phyloP scores from a whole-genome alignment of 1,140 invertebrate genomes.

The Palaemon carinicauda region DNA sequence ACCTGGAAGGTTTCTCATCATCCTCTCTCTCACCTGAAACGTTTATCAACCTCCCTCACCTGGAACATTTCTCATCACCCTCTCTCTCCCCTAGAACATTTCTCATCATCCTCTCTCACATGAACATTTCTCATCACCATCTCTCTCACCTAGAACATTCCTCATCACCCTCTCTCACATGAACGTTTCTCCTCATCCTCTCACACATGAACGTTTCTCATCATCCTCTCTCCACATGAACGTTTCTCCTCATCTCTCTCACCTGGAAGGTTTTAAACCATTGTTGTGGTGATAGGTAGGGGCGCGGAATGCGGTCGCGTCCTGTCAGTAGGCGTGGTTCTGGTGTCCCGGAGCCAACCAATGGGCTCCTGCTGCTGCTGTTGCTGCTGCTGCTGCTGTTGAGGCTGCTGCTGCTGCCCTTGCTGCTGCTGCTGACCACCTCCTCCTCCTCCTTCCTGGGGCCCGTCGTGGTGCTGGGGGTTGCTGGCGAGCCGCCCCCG shows the following conservation, averaged over 20 bases:
- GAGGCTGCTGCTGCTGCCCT: conserved; percentile 30
- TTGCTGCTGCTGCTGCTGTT: conserved; percentile 41
- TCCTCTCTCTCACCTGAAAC: too few species aligned
- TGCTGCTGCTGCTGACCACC: conserved; percentile 32
- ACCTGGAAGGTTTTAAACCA: conserved; percentile 60
- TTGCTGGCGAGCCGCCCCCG: conserved; percentile 49
- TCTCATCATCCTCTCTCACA: too few species aligned
- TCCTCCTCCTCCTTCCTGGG: too few species aligned
- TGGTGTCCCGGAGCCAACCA: conserved; percentile 51
- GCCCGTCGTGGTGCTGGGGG: conserved; percentile 3
- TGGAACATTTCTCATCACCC: conserved; percentile 57
- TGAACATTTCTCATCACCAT: conserved; percentile 57
- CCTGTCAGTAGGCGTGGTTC: conserved; percentile 39
- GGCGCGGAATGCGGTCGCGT: conserved; percentile 45
- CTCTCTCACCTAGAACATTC: too few species aligned
- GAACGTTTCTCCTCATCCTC: too few species aligned
- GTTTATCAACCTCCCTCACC: too few species aligned
- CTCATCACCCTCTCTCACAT: too few species aligned
- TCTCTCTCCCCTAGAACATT: too few species aligned
- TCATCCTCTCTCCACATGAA: too few species aligned
- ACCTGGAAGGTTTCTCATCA: too few species aligned
- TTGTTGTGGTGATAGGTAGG: conserved; percentile 49
- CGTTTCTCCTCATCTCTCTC: too few species aligned
- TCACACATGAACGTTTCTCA: too few species aligned
- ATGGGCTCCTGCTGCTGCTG: conserved; percentile 36